Evolutionary conservation across 2,113 vertebrate species (phyloP), one percentile per base, ranked within the genome.

Genomic region (Sinocyclocheilus grahami): DNA sequence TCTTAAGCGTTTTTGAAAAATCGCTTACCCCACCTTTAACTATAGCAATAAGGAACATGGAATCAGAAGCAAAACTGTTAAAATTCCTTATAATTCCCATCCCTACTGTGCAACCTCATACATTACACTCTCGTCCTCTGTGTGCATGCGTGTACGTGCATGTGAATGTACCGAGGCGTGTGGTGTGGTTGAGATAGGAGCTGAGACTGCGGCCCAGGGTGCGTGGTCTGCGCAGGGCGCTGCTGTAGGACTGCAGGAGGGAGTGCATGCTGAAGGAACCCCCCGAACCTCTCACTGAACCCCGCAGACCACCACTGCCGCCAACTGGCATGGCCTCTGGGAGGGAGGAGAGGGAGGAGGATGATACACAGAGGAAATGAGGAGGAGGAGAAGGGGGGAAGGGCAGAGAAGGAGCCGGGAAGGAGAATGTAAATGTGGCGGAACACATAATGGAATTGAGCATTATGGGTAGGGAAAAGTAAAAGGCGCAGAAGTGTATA

Each of bases 121-220:
- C 60, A 55, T 46, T 42, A 13, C 27, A 71, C 58, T 39, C 11
- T n/a, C 24, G 39, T 12, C 63, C 58, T 42, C 37, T 79, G 75
- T 80, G 71, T 87, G 86, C n/a, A 62, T 62, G 82, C 65, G 60
- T 82, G 85, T 77, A 58, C 9, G 33, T 84, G 82, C n/a, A 76
- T 80, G 89, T 78, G 87, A 71, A 83, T 90, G 89, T 92, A 96
- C 94, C 95, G 90, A 96, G 94, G 90, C 93, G 92, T 85, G 93
- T 91, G 90, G 91, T 92, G 89, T 92, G 92, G 94, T 95, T 94
- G 90, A 96, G 92, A 93, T 96, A 94, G 87, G 95, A 95, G 92
- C 94, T 96, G 93, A 97, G 93, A 91, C 93, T 95, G 87, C 91
- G 89, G 89, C 94, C 95, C 46, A 94, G 90, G 89, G 91, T 92